Conservation (phyloP, 2,113 vertebrate genomes). For the Ceyx margarethae region DNA sequence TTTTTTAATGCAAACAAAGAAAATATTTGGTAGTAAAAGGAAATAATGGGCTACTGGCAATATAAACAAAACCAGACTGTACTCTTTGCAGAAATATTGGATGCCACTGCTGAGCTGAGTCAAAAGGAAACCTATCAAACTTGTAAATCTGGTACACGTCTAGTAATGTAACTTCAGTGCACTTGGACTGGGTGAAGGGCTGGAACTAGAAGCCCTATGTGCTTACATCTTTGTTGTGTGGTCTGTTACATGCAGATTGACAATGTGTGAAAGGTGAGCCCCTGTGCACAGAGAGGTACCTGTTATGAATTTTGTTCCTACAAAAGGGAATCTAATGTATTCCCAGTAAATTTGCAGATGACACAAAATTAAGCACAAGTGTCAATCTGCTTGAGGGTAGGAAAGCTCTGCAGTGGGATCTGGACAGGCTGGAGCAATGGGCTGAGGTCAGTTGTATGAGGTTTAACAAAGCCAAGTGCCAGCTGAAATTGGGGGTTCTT, state of each 20-base stretch:
- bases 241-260: neutral
- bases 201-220: neutral
- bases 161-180: neutral
- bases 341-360: no score
- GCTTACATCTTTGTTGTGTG: neutral
- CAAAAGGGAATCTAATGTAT: no score
- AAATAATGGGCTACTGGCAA: neutral
- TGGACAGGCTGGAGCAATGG: no score
- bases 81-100: neutral
- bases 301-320: neutral
- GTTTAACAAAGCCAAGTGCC: no score
- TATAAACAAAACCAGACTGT: neutral
- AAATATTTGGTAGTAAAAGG: neutral
- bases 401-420: no score
- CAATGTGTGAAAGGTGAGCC: neutral
- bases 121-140: neutral
- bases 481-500: neutral
- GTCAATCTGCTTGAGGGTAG: no score
- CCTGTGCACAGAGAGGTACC: rapidly evolving
- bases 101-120: neutral
- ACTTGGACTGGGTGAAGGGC: neutral
- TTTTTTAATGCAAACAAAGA: neutral
- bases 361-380: no score
- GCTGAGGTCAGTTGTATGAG: no score
- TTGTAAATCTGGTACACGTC: neutral